These are phyloP conservation scores for Melinaea menophilus DNA, from an alignment of 2,888 invertebrate genomes.

Conservation along the genomic window DNA sequence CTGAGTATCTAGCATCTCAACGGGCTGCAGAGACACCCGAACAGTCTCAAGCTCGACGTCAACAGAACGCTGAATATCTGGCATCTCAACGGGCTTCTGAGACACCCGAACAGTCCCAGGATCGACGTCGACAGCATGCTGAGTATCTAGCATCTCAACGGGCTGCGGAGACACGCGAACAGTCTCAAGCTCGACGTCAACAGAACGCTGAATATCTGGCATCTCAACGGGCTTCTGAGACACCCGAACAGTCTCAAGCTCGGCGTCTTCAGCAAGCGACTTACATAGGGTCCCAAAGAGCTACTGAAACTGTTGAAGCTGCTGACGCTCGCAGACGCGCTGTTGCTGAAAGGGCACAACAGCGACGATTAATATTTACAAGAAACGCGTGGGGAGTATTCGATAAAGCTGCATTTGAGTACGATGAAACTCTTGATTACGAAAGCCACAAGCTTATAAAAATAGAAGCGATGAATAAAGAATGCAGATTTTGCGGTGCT, in stretches of 20 bases:
- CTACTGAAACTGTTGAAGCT: no score
- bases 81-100: slow-evolving; percentile 32
- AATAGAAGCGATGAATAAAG: slow-evolving; percentile 29
- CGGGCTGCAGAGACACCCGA: slow-evolving; percentile 31
- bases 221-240: no score
- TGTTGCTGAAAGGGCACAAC: slow-evolving; percentile 34
- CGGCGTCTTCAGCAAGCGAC: no score
- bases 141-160: no score
- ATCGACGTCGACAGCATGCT: slow-evolving; percentile 29
- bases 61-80: slow-evolving; percentile 32
- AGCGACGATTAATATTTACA: slow-evolving; percentile 34
- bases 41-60: slow-evolving; percentile 30
- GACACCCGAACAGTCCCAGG: slow-evolving; percentile 31
- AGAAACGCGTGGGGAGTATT: slow-evolving; percentile 33
- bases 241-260: no score
- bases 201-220: no score
- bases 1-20: slow-evolving; percentile 33
- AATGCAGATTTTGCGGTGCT: slow-evolving; percentile 31
- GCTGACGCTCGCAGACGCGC: slow-evolving; percentile 33
- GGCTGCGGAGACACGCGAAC: no score
- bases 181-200: no score
- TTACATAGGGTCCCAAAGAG: no score
- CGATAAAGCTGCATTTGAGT: slow-evolving; percentile 36
- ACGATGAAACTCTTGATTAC: slow-evolving; percentile 33
- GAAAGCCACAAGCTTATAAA: slow-evolving; percentile 34